Evolutionary conservation across 2,888 invertebrate genomes (phyloP).

Genomic region (Troides oblongomaculatus): DNA sequence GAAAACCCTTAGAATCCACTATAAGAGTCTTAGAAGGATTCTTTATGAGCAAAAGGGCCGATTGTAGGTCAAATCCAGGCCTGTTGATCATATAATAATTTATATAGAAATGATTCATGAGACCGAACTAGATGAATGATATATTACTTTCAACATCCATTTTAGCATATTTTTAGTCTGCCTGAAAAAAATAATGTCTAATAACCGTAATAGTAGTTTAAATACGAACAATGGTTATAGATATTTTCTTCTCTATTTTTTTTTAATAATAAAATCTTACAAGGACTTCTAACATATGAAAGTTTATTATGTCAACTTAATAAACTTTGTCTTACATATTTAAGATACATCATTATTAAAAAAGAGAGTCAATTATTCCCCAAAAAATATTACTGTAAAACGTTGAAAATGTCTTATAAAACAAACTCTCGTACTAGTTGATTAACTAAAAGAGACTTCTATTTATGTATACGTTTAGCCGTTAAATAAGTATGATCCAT

Average conservation of each 20-base stretch:
- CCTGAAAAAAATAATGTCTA: background rate
- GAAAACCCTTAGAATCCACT: constrained; percentile 50
- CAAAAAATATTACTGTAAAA: too few species aligned
- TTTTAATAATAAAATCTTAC: too few species aligned
- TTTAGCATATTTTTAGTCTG: background rate
- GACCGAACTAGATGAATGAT: constrained; percentile 33
- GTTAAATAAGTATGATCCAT: too few species aligned
- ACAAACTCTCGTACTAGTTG: too few species aligned
- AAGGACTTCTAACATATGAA: too few species aligned
- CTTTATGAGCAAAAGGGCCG: constrained; percentile 57
- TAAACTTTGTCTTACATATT: constrained; percentile 6
- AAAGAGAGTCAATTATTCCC: background rate
- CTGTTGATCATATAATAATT: constrained; percentile 35
- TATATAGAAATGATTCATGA: constrained; percentile 34
- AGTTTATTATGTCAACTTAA: too few species aligned
- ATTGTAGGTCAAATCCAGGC: constrained; percentile 43
- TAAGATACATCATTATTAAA: constrained; percentile 9
- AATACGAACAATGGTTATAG: background rate
- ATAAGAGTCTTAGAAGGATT: constrained; percentile 58
- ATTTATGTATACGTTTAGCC: too few species aligned
- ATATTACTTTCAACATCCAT: constrained; percentile 36
- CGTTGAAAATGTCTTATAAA: too few species aligned
- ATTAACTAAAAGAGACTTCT: too few species aligned
- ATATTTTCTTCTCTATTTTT: too few species aligned
- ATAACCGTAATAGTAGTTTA: background rate